Evolutionary conservation across 2,888 invertebrate genomes (phyloP), one percentile per base, ranked within the genome.

Genomic region (Ceriagrion tenellum): DNA sequence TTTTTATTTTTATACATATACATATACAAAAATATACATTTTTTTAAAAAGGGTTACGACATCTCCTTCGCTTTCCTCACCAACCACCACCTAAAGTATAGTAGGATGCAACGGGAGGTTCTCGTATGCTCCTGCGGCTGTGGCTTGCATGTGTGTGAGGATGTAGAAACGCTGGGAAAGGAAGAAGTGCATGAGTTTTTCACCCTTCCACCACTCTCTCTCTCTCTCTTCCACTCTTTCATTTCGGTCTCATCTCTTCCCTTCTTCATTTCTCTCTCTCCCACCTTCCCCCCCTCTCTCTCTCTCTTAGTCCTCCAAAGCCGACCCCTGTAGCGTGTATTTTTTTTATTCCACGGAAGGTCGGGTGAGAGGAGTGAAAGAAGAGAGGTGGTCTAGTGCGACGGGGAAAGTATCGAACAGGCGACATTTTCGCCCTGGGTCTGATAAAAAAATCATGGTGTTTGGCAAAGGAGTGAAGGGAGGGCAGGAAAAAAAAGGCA

Each of bases 401-500:
- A 35, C 26, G 81, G 81, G 81, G 81, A 81, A 35, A 35, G 30
- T 81, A 81, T 81, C 81, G 81, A 81, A 81, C 81, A 81, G 81
- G 81, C 81, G 81, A 81, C 81, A 81, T 81, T 81, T 35, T 81
- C 81, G 35, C 35, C 81, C 81, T 81, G 12, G 81, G 81, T 81
- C 81, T 81, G 81, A 81, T 81, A 81, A 81, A 81, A 81, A 81
- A 81, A 81, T 81, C 81, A 81, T 81, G 81, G 30, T 81, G 81
- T 81, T 81, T 81, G 81, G 81, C 35, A 35, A 81, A 35, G 81
- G 35, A 81, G 81, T 30, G 81, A 18, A 35, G 35, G 35, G 81
- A 30, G n/a, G 59, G 59, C 59, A 59, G 12, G 12, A 20, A 20
- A 47, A 20, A 16, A 12, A 8, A 59, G 59, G 13, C 4, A 59